Percentiles rank a stretch among this genome's conserved stretches.
Evolutionary conservation across 2,888 invertebrate species (phyloP).

Genomic region (Acronicta leporina): DNA sequence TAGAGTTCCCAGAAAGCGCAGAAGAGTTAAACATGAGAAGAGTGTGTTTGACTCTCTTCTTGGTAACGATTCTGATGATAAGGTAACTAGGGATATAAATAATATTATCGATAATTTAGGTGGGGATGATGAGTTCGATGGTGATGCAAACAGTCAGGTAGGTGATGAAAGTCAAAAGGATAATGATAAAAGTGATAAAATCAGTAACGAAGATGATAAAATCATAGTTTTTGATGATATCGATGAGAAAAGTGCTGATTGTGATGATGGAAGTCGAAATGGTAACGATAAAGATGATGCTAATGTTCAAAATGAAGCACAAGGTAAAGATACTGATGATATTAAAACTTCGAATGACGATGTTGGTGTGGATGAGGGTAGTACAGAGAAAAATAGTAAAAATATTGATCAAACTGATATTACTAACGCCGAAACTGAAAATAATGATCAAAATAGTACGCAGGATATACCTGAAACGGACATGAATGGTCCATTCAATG

Average conservation of each 20-base stretch:
- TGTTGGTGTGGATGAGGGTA: neutral
- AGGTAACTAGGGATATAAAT: constrained; percentile 59
- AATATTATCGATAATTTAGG: constrained; percentile 66
- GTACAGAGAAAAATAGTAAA: neutral
- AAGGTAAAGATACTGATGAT: neutral
- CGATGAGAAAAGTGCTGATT: constrained; percentile 4
- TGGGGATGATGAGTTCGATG: constrained; percentile 17
- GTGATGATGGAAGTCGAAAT: neutral
- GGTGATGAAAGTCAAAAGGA: neutral
- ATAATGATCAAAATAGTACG: neutral
- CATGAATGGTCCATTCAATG: neutral
- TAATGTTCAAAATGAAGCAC: neutral
- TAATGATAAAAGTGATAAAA: neutral
- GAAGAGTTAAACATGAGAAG: constrained; percentile 40
- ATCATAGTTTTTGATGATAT: neutral
- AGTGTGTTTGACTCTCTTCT: constrained; percentile 43
- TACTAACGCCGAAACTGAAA: constrained; percentile 3
- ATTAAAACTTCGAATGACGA: neutral
- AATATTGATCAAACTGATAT: constrained; percentile 10
- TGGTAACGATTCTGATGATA: constrained; percentile 40
- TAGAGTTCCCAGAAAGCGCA: constrained; percentile 69
- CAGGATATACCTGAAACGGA: neutral
- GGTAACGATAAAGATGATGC: neutral
- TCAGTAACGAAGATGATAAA: neutral
- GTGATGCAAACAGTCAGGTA: too few relatives aligned